Conservation (phyloP, 2,888 invertebrate genomes). For the Drosophila macrospina region DNA sequence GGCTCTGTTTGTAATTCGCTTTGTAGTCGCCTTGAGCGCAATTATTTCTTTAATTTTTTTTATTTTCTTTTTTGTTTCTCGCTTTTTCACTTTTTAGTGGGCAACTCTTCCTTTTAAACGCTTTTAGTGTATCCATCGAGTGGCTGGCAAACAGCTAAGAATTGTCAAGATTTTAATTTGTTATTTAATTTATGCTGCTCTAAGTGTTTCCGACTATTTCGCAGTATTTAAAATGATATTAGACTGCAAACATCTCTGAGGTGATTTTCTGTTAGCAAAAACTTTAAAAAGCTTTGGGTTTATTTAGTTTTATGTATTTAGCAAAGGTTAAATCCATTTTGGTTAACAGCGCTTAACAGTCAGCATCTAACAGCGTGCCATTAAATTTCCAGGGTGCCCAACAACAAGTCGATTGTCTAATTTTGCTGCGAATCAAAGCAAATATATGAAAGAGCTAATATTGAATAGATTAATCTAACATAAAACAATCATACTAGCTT, state of each 20-base stretch:
- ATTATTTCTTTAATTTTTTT: conserved; percentile 68
- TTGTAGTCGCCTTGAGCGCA: conserved; percentile 79
- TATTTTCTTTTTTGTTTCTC: conserved; percentile 21
- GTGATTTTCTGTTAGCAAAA: background rate
- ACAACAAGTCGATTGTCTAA: background rate
- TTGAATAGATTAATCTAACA: no score
- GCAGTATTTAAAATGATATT: conserved; percentile 16
- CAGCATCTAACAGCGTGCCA: background rate
- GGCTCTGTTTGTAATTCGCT: conserved; percentile 73
- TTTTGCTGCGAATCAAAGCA: background rate
- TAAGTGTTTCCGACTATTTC: conserved; percentile 1
- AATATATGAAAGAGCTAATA: no score
- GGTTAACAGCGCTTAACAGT: no score
- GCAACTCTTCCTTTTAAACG: conserved; percentile 62
- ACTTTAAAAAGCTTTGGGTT: background rate
- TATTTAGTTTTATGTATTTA: no score
- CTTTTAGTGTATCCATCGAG: conserved; percentile 65
- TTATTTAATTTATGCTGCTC: conserved; percentile 22
- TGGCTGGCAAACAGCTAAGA: conserved; percentile 69
- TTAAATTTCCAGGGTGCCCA: background rate
- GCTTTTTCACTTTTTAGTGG: conserved; percentile 28
- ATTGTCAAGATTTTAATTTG: conserved; percentile 63
- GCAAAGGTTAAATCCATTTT: no score
- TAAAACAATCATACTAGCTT: no score
- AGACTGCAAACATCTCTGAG: background rate